Conservation (phyloP, 2,888 invertebrate genomes). For the Caenorhabditis sulstoni region DNA sequence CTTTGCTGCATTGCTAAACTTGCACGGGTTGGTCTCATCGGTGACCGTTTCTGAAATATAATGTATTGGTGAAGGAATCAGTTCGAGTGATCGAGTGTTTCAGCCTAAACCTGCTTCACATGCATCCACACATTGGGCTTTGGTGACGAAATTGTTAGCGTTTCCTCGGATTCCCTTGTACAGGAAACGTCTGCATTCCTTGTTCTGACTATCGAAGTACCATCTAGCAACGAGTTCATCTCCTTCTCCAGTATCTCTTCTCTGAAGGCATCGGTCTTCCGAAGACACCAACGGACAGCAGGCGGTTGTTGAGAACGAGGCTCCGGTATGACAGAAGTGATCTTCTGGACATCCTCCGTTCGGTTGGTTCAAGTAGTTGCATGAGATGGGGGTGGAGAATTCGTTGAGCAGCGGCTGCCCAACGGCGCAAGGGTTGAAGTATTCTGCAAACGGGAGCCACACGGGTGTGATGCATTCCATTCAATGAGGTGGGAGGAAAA, state of each 20-base stretch:
- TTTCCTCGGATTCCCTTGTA: conserved; percentile 79
- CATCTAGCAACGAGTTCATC: conserved; percentile 78
- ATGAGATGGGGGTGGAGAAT: conserved; percentile 77
- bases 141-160: conserved; percentile 79
- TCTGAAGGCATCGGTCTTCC: conserved; percentile 71
- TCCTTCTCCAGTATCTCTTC: conserved; percentile 74
- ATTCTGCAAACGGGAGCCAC: conserved; percentile 63
- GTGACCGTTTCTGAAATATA: conserved; percentile 52
- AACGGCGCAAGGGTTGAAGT: conserved; percentile 75
- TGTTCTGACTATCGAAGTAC: conserved; percentile 74
- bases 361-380: conserved; percentile 77
- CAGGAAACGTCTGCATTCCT: conserved; percentile 76
- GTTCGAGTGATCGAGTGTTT: no score
- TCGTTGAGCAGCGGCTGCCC: conserved; percentile 76
- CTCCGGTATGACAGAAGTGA: conserved; percentile 71
- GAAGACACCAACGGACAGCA: conserved; percentile 72
- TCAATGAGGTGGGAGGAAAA: conserved; percentile 3
- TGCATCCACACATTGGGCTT: conserved; percentile 75
- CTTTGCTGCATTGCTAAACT: conserved; percentile 71
- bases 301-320: conserved; percentile 76
- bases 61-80: no score
- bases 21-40: conserved; percentile 74
- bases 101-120: conserved; percentile 65
- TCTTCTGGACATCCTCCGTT: conserved; percentile 79
- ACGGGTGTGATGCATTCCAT: conserved; percentile 40